Percentiles rank a stretch among this genome's conserved stretches.
These are phyloP conservation scores for Catocala fraxini DNA, from an alignment of 2,888 invertebrate genomes.

Conservation along the genomic window DNA sequence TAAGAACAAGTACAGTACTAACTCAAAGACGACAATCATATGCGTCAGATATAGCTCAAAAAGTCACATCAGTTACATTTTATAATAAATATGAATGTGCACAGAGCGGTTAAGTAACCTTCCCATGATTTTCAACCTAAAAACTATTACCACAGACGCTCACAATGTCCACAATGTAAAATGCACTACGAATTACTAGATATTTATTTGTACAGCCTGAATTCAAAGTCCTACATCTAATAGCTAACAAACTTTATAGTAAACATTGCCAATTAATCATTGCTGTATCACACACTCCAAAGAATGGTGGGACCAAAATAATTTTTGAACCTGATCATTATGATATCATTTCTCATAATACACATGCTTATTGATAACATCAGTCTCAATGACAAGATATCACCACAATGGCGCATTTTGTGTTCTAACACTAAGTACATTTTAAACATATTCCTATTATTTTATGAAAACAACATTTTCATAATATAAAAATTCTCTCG, in stretches of 20 bases:
- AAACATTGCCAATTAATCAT: slow-evolving; percentile 71
- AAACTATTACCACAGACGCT: slow-evolving; percentile 78
- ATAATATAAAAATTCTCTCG: slow-evolving; percentile 72
- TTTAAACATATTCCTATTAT: slow-evolving; percentile 70
- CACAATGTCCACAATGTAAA: slow-evolving; percentile 82
- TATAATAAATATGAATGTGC: slow-evolving; percentile 62
- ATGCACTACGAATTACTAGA: slow-evolving; percentile 85
- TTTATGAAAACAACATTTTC: slow-evolving; percentile 60
- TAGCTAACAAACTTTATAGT: slow-evolving; percentile 81
- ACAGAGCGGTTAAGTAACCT: slow-evolving; percentile 67
- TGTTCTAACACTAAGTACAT: slow-evolving; percentile 66
- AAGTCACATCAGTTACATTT: slow-evolving; percentile 48
- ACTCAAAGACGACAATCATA: slow-evolving; percentile 46
- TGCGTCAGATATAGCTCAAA: slow-evolving; percentile 42
- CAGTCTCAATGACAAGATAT: slow-evolving; percentile 80
- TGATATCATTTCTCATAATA: slow-evolving; percentile 50
- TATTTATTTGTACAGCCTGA: slow-evolving; percentile 84
- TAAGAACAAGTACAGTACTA: slow-evolving; percentile 40
- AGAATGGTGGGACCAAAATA: slow-evolving; percentile 58
- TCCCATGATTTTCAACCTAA: slow-evolving; percentile 72
- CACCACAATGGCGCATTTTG: slow-evolving; percentile 63
- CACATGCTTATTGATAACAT: slow-evolving; percentile 79
- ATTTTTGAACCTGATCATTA: slow-evolving; percentile 51
- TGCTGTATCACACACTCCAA: slow-evolving; percentile 57
- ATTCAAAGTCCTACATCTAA: slow-evolving; percentile 84